These are phyloP conservation scores for Cossypha polioptera DNA, from an alignment of 2,797 vertebrate species.

Conservation along the genomic window DNA sequence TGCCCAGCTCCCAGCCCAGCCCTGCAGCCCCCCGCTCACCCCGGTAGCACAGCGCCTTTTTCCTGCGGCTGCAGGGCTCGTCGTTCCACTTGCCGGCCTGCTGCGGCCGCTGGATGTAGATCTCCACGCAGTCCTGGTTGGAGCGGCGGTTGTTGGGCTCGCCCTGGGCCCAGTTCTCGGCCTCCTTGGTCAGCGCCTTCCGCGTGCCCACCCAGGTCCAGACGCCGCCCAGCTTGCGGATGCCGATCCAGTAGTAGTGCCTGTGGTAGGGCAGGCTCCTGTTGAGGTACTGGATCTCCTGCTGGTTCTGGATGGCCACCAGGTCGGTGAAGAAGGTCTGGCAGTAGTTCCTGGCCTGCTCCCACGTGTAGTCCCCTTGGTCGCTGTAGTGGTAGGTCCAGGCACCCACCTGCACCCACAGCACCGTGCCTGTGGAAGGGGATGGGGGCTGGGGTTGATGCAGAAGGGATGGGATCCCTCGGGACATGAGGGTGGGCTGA, in stretches of 20 bases:
- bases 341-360: conserved; percentile 50
- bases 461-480: not conserved
- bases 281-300: conserved; percentile 41
- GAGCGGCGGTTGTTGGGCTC: conserved; percentile 62
- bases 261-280: not conserved
- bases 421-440: not conserved
- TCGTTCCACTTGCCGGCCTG: conserved; percentile 58
- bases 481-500: not conserved
- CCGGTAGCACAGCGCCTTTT: conserved; percentile 19
- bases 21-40: not conserved
- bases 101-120: conserved; percentile 35
- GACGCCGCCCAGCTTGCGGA: conserved; percentile 4
- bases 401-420: conserved; percentile 28
- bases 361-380: conserved; percentile 30
- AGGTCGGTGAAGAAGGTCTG: conserved; percentile 48
- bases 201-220: conserved; percentile 67
- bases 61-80: conserved; percentile 1
- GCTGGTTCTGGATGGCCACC: conserved; percentile 62
- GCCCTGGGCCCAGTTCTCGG: conserved; percentile 39
- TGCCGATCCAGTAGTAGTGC: conserved; percentile 52
- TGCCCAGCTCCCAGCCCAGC: no score
- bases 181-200: not conserved
- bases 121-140: conserved; percentile 68
- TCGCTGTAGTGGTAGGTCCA: conserved; percentile 44
- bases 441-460: fast-evolving